Conservation (phyloP, 2,797 vertebrate species). For the Mus spretus region DNA sequence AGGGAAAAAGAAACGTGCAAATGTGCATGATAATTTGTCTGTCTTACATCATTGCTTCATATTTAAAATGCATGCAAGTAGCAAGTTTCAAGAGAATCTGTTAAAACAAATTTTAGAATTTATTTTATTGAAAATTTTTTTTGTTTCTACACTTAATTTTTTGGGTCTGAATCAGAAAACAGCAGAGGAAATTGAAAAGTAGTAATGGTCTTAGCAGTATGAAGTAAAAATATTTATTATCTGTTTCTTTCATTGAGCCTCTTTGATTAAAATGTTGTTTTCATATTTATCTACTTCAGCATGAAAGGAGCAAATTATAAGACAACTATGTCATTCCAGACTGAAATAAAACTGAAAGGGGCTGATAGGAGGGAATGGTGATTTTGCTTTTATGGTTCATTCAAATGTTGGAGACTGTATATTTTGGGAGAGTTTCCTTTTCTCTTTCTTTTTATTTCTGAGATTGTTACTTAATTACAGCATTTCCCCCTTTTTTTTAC, state of each 20-base stretch:
- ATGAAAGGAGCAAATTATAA: not conserved
- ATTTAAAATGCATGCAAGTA: conserved; percentile 24
- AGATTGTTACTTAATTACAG: not conserved
- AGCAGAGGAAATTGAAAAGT: not conserved
- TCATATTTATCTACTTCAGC: not conserved
- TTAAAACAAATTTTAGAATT: conserved; percentile 35
- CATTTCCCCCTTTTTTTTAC: not conserved
- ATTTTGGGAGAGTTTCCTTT: not conserved
- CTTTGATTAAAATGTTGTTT: not conserved
- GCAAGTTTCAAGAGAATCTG: conserved; percentile 38
- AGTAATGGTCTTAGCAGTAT: not conserved
- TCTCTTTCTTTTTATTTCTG: not conserved
- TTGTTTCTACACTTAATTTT: conserved; percentile 28
- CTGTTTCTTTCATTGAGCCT: conserved; percentile 21
- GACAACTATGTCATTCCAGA: not conserved
- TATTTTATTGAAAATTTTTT: conserved; percentile 7
- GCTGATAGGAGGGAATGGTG: not conserved
- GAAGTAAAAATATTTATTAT: conserved; percentile 49
- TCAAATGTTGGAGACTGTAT: not conserved
- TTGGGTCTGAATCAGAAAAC: not conserved
- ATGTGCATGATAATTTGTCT: conserved; percentile 61
- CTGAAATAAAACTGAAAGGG: not conserved
- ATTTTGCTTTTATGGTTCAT: not conserved
- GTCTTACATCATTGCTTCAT: conserved; percentile 52
- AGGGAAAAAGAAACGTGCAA: conserved; percentile 29